Evolutionary conservation across 2,888 invertebrate species (phyloP).

Genomic region (Rapana venosa): DNA sequence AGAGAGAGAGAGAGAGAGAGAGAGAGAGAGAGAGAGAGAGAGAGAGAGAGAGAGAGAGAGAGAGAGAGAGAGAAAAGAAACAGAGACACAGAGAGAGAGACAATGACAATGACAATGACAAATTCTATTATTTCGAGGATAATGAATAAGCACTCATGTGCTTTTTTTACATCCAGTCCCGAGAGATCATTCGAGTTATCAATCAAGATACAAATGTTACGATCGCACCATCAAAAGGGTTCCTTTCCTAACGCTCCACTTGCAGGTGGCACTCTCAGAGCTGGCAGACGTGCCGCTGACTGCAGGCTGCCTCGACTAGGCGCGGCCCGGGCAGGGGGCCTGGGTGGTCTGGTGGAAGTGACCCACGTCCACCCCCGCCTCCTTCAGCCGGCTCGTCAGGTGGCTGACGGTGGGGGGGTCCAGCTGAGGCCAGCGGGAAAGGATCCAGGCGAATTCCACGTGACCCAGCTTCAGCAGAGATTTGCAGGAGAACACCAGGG

Average conservation of each 20-base stretch:
- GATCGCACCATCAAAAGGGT: no score
- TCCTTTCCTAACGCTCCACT: background rate
- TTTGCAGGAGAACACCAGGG: constrained; percentile 62
- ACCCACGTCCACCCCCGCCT: constrained; percentile 52
- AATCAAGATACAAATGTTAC: no score
- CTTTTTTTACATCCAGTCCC: no score
- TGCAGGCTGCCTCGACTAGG: background rate
- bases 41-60: constrained; percentile 1
- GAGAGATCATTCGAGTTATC: no score
- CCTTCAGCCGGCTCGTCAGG: constrained; percentile 50
- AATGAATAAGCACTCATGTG: no score
- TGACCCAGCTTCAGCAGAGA: constrained; percentile 55
- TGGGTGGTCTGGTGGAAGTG: constrained; percentile 56
- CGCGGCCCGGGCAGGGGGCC: constrained; percentile 50
- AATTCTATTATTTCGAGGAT: no score
- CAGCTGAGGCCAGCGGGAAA: constrained; percentile 56
- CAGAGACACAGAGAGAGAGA: background rate
- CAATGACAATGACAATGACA: background rate
- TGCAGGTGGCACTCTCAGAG: no score
- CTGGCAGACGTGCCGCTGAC: background rate
- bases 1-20: constrained; percentile 27
- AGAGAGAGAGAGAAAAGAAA: background rate
- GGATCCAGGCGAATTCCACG: constrained; percentile 64
- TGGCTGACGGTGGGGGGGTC: constrained; percentile 42
- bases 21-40: background rate